A percentile compares a stretch with the other conserved stretches of the same genome.
These are phyloP conservation scores for Malurus melanocephalus DNA, from an alignment of 2,113 vertebrate species.

Conservation along the genomic window DNA sequence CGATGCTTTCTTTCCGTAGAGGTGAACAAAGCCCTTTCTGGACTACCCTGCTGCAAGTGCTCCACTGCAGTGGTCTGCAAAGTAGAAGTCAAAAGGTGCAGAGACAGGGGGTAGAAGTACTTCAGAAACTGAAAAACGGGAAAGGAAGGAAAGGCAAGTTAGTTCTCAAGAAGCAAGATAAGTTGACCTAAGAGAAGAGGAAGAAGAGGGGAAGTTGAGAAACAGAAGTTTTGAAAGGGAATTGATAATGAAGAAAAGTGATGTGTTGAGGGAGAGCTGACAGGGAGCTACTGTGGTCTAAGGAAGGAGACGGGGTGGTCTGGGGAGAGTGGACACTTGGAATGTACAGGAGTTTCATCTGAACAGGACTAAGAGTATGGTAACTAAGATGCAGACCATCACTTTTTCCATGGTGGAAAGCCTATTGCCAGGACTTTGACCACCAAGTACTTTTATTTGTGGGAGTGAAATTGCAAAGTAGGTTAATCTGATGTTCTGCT, in stretches of 20 bases:
- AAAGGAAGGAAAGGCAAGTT: not conserved
- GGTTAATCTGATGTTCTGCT: not conserved
- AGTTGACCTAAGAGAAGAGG: not conserved
- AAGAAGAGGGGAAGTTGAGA: not conserved
- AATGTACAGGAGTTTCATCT: not conserved
- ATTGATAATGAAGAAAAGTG: not conserved
- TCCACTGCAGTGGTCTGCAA: not conserved
- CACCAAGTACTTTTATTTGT: not conserved
- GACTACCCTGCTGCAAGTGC: not conserved
- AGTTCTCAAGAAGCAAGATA: not conserved
- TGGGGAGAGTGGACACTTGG: rapidly evolving
- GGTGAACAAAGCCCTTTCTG: not conserved
- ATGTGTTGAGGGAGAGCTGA: not conserved
- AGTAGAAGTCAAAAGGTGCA: not conserved
- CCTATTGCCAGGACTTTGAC: not conserved
- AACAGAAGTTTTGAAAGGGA: not conserved
- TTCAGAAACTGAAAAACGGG: not conserved
- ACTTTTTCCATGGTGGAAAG: not conserved
- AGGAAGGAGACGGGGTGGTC: not conserved
- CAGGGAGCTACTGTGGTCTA: not conserved
- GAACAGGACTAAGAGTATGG: not conserved
- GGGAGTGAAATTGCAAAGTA: not conserved
- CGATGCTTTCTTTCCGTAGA: not conserved
- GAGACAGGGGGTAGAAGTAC: not conserved
- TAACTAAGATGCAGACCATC: not conserved